A percentile compares a stretch with the other conserved stretches of the same genome.
phyloP scores from a whole-genome alignment of 2,113 vertebrate genomes.

The Micronisus gabar region DNA sequence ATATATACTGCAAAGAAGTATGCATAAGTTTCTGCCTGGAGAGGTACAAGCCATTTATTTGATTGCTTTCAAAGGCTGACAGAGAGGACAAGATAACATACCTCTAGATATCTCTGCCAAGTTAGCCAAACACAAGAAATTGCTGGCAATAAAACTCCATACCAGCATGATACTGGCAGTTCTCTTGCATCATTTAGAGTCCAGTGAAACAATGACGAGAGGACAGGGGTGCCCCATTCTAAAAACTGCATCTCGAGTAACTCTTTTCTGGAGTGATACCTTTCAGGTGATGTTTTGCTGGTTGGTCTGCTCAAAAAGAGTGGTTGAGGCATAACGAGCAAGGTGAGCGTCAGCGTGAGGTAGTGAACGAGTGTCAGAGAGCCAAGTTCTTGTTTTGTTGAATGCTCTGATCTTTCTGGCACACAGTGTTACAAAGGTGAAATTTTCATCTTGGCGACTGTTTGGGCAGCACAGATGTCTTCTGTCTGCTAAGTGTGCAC shows the following conservation, averaged over 20 bases:
- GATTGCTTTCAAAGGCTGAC: constrained; percentile 45
- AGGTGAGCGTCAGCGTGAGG: constrained; percentile 1
- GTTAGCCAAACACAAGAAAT: constrained; percentile 33
- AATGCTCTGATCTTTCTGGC: constrained; percentile 49
- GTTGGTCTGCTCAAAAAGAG: not conserved
- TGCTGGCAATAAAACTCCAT: constrained; percentile 30
- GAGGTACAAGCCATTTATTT: constrained; percentile 19
- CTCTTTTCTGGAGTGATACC: not conserved
- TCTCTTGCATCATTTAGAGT: not conserved
- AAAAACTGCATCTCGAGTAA: not conserved
- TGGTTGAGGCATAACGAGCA: not conserved
- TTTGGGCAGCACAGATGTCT: not conserved
- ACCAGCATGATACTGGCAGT: constrained; percentile 1
- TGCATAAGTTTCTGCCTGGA: constrained; percentile 43
- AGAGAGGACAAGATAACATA: not conserved
- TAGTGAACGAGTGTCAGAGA: constrained; percentile 41
- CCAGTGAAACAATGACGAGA: not conserved
- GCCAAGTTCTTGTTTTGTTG: constrained; percentile 45
- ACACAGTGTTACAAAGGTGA: not conserved
- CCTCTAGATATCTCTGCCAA: not conserved
- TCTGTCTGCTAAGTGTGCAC: not conserved
- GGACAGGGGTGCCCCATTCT: not conserved
- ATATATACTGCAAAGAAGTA: constrained; percentile 7
- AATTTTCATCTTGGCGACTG: not conserved
- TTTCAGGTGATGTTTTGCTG: not conserved